Evolutionary conservation across 2,113 vertebrate genomes (phyloP).

Genomic region (Rousettus leschenaultii): DNA sequence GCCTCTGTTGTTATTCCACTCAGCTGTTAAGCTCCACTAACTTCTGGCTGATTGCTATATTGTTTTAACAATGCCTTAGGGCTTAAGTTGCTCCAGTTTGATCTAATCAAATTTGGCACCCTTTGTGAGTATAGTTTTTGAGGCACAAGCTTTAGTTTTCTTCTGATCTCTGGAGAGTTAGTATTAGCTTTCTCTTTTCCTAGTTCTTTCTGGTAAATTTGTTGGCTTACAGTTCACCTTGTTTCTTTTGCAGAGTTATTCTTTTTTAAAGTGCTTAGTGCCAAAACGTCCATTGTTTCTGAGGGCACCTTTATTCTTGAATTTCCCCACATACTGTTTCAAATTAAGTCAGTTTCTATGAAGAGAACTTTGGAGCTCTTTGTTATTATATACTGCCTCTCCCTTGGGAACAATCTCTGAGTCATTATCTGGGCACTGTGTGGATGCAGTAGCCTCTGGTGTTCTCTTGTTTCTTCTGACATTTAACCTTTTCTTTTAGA

Average conservation of each 20-base stretch:
- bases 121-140: neutral
- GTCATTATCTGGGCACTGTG: neutral
- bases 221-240: neutral
- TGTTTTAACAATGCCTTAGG: neutral
- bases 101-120: neutral
- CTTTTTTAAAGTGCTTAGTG: neutral
- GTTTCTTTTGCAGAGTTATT: neutral
- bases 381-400: neutral
- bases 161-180: neutral
- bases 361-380: neutral
- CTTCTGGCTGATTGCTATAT: neutral
- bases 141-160: neutral
- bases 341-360: neutral
- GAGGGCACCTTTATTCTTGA: neutral
- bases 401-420: neutral
- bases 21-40: neutral
- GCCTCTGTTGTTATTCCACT: neutral
- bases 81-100: neutral
- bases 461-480: neutral
- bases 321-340: neutral
- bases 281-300: slow-evolving; percentile 4
- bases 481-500: neutral
- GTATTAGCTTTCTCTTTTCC: neutral
- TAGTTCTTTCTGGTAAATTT: slow-evolving; percentile 1
- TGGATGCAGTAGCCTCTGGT: neutral